phyloP scores from a whole-genome alignment of 2,113 vertebrate species.

The Podarcis cretensis region DNA sequence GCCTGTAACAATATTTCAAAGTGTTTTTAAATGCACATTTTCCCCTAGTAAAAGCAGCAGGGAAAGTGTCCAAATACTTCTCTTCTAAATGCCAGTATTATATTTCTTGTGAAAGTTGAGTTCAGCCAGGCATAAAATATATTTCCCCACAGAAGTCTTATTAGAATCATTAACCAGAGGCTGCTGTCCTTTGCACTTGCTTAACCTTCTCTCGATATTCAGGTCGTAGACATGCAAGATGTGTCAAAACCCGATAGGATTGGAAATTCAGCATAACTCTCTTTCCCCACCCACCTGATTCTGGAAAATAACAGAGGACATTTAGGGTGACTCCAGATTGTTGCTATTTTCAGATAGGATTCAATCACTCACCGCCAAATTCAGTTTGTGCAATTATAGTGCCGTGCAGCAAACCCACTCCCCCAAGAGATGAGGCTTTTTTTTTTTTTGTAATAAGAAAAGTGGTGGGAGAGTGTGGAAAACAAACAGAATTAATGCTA shows the following conservation, averaged over 20 bases:
- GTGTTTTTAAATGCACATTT: slow-evolving; percentile 70
- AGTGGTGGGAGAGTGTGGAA: too few relatives aligned
- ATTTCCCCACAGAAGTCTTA: slow-evolving; percentile 56
- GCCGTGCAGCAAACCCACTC: too few relatives aligned
- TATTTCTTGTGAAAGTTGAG: slow-evolving; percentile 65
- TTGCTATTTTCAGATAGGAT: too few relatives aligned
- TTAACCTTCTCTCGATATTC: not conserved
- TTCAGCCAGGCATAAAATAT: slow-evolving; percentile 52
- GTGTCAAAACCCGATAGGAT: accelerated
- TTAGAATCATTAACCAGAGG: not conserved
- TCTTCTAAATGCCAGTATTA: slow-evolving; percentile 72
- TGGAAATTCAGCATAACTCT: not conserved
- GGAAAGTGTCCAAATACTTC: slow-evolving; percentile 78
- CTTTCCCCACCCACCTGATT: not conserved
- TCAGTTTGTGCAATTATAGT: too few relatives aligned
- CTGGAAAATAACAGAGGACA: not conserved
- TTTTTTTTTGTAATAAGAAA: too few relatives aligned
- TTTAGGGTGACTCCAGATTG: not conserved
- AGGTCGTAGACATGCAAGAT: not conserved
- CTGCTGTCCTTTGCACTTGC: not conserved
- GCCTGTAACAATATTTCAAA: slow-evolving; percentile 73
- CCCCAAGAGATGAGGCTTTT: too few relatives aligned
- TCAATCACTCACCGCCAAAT: too few relatives aligned
- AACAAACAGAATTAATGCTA: too few relatives aligned
- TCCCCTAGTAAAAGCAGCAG: slow-evolving; percentile 78